Evolutionary conservation across 2,113 vertebrate genomes (phyloP), one percentile per base, ranked within the genome.

Genomic region (Amphiprion ocellaris): DNA sequence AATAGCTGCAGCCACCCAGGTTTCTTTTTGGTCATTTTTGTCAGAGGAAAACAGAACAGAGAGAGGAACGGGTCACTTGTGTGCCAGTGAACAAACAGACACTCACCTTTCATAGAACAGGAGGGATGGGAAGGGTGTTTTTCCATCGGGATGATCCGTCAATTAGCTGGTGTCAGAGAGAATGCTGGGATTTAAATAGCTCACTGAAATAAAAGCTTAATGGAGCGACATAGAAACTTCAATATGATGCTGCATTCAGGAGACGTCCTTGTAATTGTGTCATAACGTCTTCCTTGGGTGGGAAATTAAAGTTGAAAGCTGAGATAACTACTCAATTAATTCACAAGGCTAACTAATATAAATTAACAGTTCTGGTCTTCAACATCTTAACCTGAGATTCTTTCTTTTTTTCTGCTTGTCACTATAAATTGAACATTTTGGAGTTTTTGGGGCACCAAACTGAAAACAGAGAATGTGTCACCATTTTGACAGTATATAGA

Each of bases 21-120:
- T 59, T 87, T 68, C 77, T 79, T 77, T 77, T 74, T 72, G 55
- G 55, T 74, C 49, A 89, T 91, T 26, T 89, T 83, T 77, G 24
- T 74, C 50, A 59, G 44, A 65, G 59, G 58, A 37, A 8, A 37
- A 37, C 33, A 37, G 58, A 85, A 77, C 49, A 68, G 62, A 77
- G 21, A 60, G 64, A 62, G 70, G 39, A 74, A 30, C 69, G 79
- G 80, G 80, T 79, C 78, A 78, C 33, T 53, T 46, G 4, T 72
- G 70, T 49, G 44, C 21, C 46, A 69, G 74, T 88, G 78, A 69
- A 77, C 77, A 74, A 74, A 70, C 11, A 76, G 65, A 77, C 60
- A 41, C 50, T 68, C 73, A 72, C 56, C 62, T 79, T 71, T 73
- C 74, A 63, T 37, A 63, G 74, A 23, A 53, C 54, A 56, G 39